phyloP scores from a whole-genome alignment of 1,140 invertebrate species.

The Sycophila sp. region DNA sequence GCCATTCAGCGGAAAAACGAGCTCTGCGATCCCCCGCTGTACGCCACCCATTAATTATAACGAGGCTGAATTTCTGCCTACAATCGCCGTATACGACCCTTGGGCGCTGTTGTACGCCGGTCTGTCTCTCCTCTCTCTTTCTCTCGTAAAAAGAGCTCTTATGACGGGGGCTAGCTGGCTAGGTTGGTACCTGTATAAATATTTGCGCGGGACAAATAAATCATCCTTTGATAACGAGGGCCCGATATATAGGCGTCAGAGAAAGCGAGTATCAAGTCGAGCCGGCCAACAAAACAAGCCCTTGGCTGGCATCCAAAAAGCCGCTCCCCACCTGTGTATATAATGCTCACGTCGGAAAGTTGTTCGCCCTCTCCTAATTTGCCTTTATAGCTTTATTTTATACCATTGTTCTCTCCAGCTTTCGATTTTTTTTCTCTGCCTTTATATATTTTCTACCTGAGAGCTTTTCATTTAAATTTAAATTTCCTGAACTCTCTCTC shows the following conservation, averaged over 20 bases:
- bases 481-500: too few relatives aligned
- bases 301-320: slow-evolving; percentile 34
- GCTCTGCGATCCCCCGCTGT: background rate
- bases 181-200: slow-evolving; percentile 21
- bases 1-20: slow-evolving; percentile 2
- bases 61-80: background rate
- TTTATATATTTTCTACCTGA: too few relatives aligned
- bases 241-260: background rate
- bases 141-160: background rate
- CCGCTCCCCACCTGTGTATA: background rate
- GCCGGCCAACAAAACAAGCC: slow-evolving; percentile 14
- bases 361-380: slow-evolving; percentile 23
- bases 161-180: background rate
- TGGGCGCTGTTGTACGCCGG: background rate
- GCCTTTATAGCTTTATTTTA: slow-evolving; percentile 30
- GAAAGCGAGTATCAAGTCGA: background rate
- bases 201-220: slow-evolving; percentile 29
- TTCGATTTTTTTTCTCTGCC: background rate
- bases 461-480: too few relatives aligned
- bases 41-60: slow-evolving; percentile 22
- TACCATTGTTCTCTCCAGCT: slow-evolving; percentile 23
- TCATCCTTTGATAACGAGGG: slow-evolving; percentile 36
- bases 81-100: too few relatives aligned
- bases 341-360: background rate
- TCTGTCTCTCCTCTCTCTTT: background rate